phyloP scores from a whole-genome alignment of 2,797 vertebrate genomes.

The Poeciliopsis paucimaculata region DNA sequence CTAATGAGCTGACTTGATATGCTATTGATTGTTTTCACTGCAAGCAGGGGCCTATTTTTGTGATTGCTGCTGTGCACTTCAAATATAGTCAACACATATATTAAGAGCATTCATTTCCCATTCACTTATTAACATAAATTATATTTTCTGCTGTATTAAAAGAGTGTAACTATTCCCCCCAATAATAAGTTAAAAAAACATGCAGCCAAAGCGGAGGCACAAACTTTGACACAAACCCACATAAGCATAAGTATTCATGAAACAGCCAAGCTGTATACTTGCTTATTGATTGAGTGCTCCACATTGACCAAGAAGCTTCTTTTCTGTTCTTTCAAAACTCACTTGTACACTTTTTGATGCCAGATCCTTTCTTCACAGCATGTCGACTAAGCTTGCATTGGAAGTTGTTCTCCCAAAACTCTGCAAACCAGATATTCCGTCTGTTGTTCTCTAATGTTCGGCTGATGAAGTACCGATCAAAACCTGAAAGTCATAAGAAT shows the following conservation, averaged over 20 bases:
- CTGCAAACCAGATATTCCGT: slow-evolving; percentile 95
- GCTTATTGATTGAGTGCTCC: slow-evolving; percentile 41
- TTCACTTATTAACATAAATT: slow-evolving; percentile 49
- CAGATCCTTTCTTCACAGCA: slow-evolving; percentile 90
- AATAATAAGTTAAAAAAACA: slow-evolving; percentile 24
- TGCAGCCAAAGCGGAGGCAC: slow-evolving; percentile 17
- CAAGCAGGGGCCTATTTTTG: slow-evolving; percentile 42
- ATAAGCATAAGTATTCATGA: slow-evolving; percentile 20
- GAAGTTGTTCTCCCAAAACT: slow-evolving; percentile 98
- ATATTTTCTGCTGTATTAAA: slow-evolving; percentile 43
- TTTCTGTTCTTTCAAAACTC: slow-evolving; percentile 68
- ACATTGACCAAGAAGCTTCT: slow-evolving; percentile 17
- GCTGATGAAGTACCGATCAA: slow-evolving; percentile 94
- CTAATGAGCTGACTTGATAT: slow-evolving; percentile 63
- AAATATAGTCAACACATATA: slow-evolving; percentile 52
- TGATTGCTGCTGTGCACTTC: slow-evolving; percentile 51
- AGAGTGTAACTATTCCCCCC: slow-evolving; percentile 28
- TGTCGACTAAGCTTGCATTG: slow-evolving; percentile 95
- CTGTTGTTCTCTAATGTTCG: slow-evolving; percentile 95
- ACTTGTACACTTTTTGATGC: slow-evolving; percentile 97
- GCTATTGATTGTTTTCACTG: slow-evolving; percentile 68
- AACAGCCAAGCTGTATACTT: slow-evolving; percentile 34
- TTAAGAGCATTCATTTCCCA: slow-evolving; percentile 49
- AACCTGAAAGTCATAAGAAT: slow-evolving; percentile 79
- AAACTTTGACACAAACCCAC: background rate